These are phyloP conservation scores for Spodoptera picta DNA, from an alignment of 2,888 invertebrate genomes.

Conservation along the genomic window DNA sequence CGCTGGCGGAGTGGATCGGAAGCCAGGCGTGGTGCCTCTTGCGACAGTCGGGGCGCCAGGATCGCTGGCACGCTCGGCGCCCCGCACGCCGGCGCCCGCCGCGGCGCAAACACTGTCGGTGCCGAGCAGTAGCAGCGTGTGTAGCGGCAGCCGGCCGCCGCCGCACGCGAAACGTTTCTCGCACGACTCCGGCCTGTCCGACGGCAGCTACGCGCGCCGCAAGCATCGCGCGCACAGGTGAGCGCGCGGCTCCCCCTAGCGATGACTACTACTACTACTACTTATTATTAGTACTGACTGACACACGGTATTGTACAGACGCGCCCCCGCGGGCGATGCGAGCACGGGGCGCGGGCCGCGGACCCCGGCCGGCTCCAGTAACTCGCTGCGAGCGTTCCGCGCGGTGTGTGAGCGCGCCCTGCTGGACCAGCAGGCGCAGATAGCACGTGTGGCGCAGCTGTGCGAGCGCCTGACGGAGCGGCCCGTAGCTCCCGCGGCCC, in stretches of 20 bases:
- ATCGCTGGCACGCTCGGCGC: slow-evolving; percentile 1
- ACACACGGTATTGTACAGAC: slow-evolving; percentile 9
- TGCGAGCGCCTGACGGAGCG: slow-evolving; percentile 73
- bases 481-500: neutral
- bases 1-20: slow-evolving; percentile 64
- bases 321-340: slow-evolving; percentile 23
- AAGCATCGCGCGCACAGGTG: slow-evolving; percentile 65
- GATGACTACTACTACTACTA: too few relatives aligned
- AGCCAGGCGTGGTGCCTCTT: slow-evolving; percentile 2
- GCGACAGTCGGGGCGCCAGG: too few relatives aligned
- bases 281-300: too few relatives aligned
- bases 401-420: slow-evolving; percentile 72
- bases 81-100: slow-evolving; percentile 14
- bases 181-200: slow-evolving; percentile 81
- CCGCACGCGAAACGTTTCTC: slow-evolving; percentile 70
- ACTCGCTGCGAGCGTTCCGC: slow-evolving; percentile 73
- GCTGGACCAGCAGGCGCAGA: slow-evolving; percentile 74
- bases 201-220: slow-evolving; percentile 69
- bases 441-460: slow-evolving; percentile 74
- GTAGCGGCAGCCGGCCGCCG: slow-evolving; percentile 26
- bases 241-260: neutral
- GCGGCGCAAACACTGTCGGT: neutral
- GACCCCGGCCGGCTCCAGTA: slow-evolving; percentile 51
- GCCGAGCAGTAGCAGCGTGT: slow-evolving; percentile 25
- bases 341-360: slow-evolving; percentile 37